phyloP scores from a whole-genome alignment of 2,888 invertebrate genomes.

The Scaptomyza parva region DNA sequence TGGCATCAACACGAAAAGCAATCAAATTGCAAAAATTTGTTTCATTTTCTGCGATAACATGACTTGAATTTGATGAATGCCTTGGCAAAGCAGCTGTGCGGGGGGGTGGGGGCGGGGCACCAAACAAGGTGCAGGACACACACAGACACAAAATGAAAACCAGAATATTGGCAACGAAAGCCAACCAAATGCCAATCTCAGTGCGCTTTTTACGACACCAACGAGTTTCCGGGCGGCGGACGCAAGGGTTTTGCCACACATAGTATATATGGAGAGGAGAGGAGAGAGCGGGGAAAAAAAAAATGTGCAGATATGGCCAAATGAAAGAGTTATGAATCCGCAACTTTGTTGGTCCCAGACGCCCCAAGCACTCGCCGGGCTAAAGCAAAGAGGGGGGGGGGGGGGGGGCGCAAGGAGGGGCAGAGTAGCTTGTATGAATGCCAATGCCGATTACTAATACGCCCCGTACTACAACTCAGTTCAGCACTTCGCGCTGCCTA shows the following conservation, averaged over 20 bases:
- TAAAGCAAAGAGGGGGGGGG: conserved; percentile 5
- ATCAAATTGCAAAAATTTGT: conserved; percentile 80
- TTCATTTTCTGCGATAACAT: conserved; percentile 80
- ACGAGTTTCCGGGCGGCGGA: neutral
- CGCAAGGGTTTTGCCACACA: conserved; percentile 1
- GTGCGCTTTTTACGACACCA: conserved; percentile 67
- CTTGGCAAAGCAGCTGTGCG: conserved; percentile 57
- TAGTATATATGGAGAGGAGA: neutral
- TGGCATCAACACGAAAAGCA: conserved; percentile 75
- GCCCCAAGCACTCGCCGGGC: conserved; percentile 63
- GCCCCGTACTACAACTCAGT: conserved; percentile 37
- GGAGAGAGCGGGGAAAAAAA: conserved; percentile 27
- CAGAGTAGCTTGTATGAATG: conserved; percentile 56
- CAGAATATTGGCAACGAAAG: conserved; percentile 74
- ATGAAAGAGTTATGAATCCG: conserved; percentile 81
- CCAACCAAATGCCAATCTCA: conserved; percentile 77
- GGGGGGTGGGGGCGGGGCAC: neutral
- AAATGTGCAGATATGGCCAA: conserved; percentile 75
- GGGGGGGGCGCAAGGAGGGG: neutral
- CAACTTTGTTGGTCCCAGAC: conserved; percentile 68
- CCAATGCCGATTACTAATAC: conserved; percentile 79
- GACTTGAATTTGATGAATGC: conserved; percentile 80
- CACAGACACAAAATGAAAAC: conserved; percentile 44
- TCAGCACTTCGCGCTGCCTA: conserved; percentile 4
- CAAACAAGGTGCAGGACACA: conserved; percentile 22